Evolutionary conservation across 2,113 vertebrate species (phyloP).

Genomic region (Apodemus speciosus): DNA sequence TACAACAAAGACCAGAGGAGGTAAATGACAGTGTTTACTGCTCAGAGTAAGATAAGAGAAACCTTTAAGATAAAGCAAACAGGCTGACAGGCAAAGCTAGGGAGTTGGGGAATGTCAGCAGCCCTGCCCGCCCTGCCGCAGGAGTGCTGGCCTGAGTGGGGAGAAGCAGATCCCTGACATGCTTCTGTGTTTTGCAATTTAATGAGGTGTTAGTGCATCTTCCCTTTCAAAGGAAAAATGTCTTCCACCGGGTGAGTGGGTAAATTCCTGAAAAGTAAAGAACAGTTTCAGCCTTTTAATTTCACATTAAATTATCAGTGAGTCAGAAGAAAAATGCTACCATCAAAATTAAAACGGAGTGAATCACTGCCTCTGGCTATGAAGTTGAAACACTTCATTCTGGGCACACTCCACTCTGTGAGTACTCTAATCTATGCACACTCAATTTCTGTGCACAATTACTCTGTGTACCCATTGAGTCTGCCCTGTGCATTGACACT

Average conservation of each 20-base stretch:
- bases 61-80: background rate
- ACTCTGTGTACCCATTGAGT: background rate
- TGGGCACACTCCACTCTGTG: background rate
- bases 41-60: constrained; percentile 40
- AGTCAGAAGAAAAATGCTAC: constrained; percentile 79
- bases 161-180: background rate
- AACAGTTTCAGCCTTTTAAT: constrained; percentile 69
- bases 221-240: constrained; percentile 40
- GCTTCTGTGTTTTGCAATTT: background rate
- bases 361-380: constrained; percentile 78
- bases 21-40: background rate
- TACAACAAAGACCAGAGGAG: background rate
- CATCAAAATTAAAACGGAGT: constrained; percentile 73
- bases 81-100: background rate
- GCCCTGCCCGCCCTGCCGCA: background rate
- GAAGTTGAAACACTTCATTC: constrained; percentile 63
- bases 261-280: constrained; percentile 75
- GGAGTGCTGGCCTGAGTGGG: background rate
- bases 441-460: background rate
- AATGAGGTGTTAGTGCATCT: background rate
- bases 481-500: background rate
- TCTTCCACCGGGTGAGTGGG: constrained; percentile 19
- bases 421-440: background rate
- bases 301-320: constrained; percentile 73
- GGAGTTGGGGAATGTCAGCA: background rate